Conservation (phyloP, 2,797 vertebrate genomes). For the Rhinella marina region DNA sequence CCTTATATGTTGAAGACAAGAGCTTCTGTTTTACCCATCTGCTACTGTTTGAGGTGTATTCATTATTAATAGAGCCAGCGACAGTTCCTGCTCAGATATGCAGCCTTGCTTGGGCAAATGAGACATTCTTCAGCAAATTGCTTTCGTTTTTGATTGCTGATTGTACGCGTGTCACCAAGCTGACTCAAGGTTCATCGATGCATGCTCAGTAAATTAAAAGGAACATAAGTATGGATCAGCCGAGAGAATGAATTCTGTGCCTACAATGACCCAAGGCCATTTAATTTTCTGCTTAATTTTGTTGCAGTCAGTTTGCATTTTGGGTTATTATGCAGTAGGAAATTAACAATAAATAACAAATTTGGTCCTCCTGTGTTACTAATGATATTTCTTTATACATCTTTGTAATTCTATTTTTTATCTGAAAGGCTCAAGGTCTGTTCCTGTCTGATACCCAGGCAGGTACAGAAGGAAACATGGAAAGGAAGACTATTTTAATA, state of each 20-base stretch:
- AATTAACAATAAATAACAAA: slow-evolving; percentile 99
- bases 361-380: slow-evolving; percentile 87
- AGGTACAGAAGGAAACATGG: slow-evolving; percentile 77
- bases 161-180: slow-evolving; percentile 85
- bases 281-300: slow-evolving; percentile 99
- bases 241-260: slow-evolving; percentile 91
- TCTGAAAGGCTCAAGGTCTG: slow-evolving; percentile 84
- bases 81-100: slow-evolving; percentile 89
- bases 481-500: slow-evolving; percentile 81
- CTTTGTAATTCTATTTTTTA: slow-evolving; percentile 90
- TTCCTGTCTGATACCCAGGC: slow-evolving; percentile 77
- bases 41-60: slow-evolving; percentile 88
- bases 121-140: slow-evolving; percentile 87
- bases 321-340: slow-evolving; percentile 99
- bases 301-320: slow-evolving; percentile 99
- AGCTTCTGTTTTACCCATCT: slow-evolving; percentile 87
- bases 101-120: slow-evolving; percentile 92
- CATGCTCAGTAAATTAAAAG: slow-evolving; percentile 99
- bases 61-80: slow-evolving; percentile 96
- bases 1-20: slow-evolving; percentile 78
- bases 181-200: slow-evolving; percentile 95
- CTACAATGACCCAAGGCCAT: slow-evolving; percentile 97
- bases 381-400: slow-evolving; percentile 93
- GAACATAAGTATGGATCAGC: slow-evolving; percentile 97
- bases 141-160: slow-evolving; percentile 90